Evolutionary conservation across 2,888 invertebrate genomes (phyloP).

Genomic region (Lasiommata megera): DNA sequence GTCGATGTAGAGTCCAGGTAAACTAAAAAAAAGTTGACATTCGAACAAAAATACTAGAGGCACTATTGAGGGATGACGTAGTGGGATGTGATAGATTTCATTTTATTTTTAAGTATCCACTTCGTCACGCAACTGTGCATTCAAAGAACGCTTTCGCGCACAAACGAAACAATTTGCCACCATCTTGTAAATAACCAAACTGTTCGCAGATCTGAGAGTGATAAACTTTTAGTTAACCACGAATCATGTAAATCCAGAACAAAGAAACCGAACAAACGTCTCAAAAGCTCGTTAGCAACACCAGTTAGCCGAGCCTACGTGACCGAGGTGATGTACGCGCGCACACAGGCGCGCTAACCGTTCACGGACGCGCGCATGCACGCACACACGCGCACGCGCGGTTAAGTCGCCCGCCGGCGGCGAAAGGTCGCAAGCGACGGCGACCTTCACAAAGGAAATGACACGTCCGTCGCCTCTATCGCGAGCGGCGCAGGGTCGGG

Average conservation of each 20-base stretch:
- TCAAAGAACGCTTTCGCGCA: too few species aligned
- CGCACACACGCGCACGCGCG: slow-evolving; percentile 56
- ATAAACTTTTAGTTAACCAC: too few species aligned
- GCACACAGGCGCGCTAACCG: slow-evolving; percentile 49
- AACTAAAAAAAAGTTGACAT: too few species aligned
- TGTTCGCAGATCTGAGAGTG: not conserved
- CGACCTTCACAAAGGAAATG: slow-evolving; percentile 76
- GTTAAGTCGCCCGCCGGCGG: slow-evolving; percentile 50
- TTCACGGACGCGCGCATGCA: slow-evolving; percentile 45
- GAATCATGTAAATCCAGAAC: slow-evolving; percentile 34
- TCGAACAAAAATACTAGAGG: too few species aligned
- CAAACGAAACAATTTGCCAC: too few species aligned
- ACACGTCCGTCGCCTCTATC: slow-evolving; percentile 57
- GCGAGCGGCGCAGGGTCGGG: slow-evolving; percentile 31
- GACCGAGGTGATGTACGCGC: slow-evolving; percentile 68
- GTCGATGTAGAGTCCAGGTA: too few species aligned
- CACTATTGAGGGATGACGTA: too few species aligned
- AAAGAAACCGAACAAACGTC: slow-evolving; percentile 49
- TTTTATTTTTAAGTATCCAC: too few species aligned
- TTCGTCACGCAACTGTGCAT: too few species aligned
- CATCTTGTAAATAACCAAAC: not conserved
- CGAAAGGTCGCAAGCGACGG: slow-evolving; percentile 50
- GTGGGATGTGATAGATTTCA: too few species aligned
- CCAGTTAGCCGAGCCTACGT: slow-evolving; percentile 69
- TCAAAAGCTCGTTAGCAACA: slow-evolving; percentile 51